Percentiles rank a stretch among this genome's conserved stretches.
phyloP scores from a whole-genome alignment of 2,797 vertebrate genomes.

The Myotis planiceps region DNA sequence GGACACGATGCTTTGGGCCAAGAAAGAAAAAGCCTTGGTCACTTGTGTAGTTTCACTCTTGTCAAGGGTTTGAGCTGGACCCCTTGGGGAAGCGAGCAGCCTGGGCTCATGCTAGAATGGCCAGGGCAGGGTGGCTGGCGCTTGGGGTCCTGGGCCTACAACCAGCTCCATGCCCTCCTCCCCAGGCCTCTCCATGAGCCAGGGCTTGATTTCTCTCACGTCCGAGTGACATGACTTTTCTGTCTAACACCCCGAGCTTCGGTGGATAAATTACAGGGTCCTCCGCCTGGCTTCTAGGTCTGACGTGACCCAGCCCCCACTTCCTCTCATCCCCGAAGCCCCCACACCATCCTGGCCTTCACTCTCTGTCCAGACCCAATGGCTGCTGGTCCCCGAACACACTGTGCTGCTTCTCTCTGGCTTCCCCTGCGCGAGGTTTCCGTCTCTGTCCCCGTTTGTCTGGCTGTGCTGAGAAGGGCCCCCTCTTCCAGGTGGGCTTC shows the following conservation, averaged over 20 bases:
- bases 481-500: not conserved
- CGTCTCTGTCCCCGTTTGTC: not conserved
- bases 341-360: not conserved
- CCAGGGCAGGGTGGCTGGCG: not conserved
- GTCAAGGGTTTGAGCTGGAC: not conserved
- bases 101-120: rapidly evolving
- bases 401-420: rapidly evolving
- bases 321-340: not conserved
- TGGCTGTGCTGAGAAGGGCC: not conserved
- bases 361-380: rapidly evolving
- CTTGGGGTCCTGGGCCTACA: too few relatives aligned
- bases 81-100: rapidly evolving
- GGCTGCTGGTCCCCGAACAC: not conserved
- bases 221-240: not conserved
- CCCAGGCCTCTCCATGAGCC: not conserved
- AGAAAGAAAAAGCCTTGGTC: not conserved
- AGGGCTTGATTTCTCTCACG: not conserved
- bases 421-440: rapidly evolving
- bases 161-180: rapidly evolving
- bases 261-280: not conserved
- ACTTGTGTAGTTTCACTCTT: rapidly evolving
- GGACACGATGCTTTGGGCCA: not conserved
- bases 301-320: rapidly evolving
- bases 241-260: not conserved
- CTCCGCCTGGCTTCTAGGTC: not conserved